Base-by-base conservation (phyloP, 1,140 invertebrate genomes). In the Antheraea mylitta region DNA sequence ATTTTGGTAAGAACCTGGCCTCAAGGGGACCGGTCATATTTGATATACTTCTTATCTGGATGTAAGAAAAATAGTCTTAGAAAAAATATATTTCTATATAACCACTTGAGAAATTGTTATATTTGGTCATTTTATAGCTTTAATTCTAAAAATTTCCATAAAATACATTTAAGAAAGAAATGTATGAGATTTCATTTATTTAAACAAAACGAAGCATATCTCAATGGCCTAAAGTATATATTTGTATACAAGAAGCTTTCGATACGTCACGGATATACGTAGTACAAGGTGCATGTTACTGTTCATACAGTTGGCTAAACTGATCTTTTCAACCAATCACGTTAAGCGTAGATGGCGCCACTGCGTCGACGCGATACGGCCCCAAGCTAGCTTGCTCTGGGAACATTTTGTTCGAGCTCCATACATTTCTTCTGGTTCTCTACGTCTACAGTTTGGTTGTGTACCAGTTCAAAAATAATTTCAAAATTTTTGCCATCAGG, bases 401-500 rank as follows among this genome's bases (percentile, higher is more conserved):
- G 89, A 91, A 91, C 87, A 89, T 92, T 83, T 92, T 85, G 89
- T 92, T 91, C 87, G 90, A 90, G 91, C 90, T 86, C 86, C 91
- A 92, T 92, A 92, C 91, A 92, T 90, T 92, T 89, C 90, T 92
- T 92, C 89, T 90, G 87, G 87, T 86, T 91, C 90, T 90, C 85
- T 92, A 89, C 88, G 90, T 90, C 90, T 91, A 86, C 87, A 89
- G 90, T 90, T 91, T 91, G 86, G 89, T 90, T 89, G 89, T 89
- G 86, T 80, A 91, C 85, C 82, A 91, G 88, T 90, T 91, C 82
- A 87, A 92, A 90, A 91, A 92, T 87, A 83, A 89, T 85, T 92
- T 92, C 90, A 91, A 91, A 92, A 92, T 90, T 92, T 91, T 91
- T 88, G 90, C 90, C 85, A 91, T 91, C 82, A 92, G 91, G 91